phyloP scores from a whole-genome alignment of 2,113 vertebrate genomes.

The Bungarus multicinctus region DNA sequence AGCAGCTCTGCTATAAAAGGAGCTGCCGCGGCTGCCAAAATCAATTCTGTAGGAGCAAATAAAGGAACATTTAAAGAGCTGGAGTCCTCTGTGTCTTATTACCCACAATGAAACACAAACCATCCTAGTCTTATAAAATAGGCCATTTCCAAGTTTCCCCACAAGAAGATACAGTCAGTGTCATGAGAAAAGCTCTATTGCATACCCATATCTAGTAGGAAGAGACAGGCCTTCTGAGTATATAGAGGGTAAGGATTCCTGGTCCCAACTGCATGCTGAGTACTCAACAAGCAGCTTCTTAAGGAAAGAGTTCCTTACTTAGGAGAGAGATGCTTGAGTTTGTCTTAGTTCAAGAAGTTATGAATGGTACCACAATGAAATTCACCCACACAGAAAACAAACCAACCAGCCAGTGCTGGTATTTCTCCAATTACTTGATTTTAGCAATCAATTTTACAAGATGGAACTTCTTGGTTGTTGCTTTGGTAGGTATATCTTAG shows the following conservation, averaged over 20 bases:
- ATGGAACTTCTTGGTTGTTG: neutral
- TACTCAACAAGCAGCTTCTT: neutral
- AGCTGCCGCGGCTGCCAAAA: too few relatives aligned
- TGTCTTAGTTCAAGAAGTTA: neutral
- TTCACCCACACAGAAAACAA: neutral
- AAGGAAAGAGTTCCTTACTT: neutral
- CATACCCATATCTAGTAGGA: neutral
- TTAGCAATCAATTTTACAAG: neutral
- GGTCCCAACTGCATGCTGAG: neutral
- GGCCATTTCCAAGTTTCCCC: neutral
- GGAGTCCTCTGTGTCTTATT: too few relatives aligned
- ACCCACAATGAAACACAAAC: neutral
- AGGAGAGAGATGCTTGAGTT: rapidly evolving
- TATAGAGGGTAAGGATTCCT: rapidly evolving
- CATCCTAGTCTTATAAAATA: neutral
- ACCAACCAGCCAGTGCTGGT: neutral
- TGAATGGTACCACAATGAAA: neutral
- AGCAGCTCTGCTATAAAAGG: too few relatives aligned
- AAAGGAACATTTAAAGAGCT: too few relatives aligned
- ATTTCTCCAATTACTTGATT: neutral
- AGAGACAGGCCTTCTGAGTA: rapidly evolving
- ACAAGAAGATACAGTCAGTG: neutral
- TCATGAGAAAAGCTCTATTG: neutral
- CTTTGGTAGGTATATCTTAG: neutral
- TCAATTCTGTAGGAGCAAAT: too few relatives aligned